Conservation (phyloP, 1,140 invertebrate genomes). For the Zaprionus davidi region DNA sequence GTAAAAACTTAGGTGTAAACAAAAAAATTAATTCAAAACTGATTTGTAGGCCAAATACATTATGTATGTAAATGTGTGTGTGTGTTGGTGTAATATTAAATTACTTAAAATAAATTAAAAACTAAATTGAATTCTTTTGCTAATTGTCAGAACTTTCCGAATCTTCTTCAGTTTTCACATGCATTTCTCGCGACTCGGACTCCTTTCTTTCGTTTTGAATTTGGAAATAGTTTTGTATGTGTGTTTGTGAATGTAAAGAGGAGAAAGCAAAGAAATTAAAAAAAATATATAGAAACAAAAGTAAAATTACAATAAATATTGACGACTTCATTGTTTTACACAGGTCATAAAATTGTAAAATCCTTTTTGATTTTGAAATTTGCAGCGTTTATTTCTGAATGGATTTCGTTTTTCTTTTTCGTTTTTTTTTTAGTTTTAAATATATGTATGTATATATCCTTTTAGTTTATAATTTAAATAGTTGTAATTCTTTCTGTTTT, state of each 20-base stretch:
- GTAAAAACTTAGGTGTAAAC: slow-evolving; percentile 30
- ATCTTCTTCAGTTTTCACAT: neutral
- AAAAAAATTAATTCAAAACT: slow-evolving; percentile 40
- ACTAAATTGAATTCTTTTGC: slow-evolving; percentile 27
- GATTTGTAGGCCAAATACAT: slow-evolving; percentile 39
- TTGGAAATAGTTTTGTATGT: slow-evolving; percentile 9
- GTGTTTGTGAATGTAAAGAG: slow-evolving; percentile 22
- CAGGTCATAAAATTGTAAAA: slow-evolving; percentile 27
- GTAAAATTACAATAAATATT: slow-evolving; percentile 32
- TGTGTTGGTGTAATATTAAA: slow-evolving; percentile 27
- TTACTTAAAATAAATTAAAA: slow-evolving; percentile 44
- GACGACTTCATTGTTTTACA: slow-evolving; percentile 18
- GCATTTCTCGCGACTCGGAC: neutral
- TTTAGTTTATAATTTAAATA: slow-evolving; percentile 46
- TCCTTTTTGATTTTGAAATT: slow-evolving; percentile 17
- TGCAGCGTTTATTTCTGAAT: slow-evolving; percentile 43
- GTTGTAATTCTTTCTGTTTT: slow-evolving; percentile 28
- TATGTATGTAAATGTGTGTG: slow-evolving; percentile 13
- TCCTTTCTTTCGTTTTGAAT: neutral
- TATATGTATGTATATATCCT: slow-evolving; percentile 29
- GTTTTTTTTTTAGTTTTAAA: slow-evolving; percentile 19
- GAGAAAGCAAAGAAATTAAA: slow-evolving; percentile 18
- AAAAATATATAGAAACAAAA: slow-evolving; percentile 15
- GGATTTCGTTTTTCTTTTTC: slow-evolving; percentile 7
- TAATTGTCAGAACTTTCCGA: slow-evolving; percentile 19